Conservation (phyloP, 1,140 invertebrate species). For the Drosophila rufa region DNA sequence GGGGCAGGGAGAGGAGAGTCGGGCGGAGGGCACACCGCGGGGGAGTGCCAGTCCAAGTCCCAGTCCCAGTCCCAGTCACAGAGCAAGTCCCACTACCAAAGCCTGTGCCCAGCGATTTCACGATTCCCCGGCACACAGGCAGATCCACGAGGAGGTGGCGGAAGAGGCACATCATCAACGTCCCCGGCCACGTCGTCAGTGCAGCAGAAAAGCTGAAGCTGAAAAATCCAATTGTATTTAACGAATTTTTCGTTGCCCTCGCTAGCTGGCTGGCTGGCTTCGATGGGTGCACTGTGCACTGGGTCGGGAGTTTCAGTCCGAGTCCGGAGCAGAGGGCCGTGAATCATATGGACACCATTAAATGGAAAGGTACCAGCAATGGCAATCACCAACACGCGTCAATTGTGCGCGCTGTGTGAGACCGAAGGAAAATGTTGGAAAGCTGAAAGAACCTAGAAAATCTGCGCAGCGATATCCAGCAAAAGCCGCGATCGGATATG, state of each 20-base stretch:
- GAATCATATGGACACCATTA: conserved; percentile 84
- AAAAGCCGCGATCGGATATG: conserved; percentile 20
- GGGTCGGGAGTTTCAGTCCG: conserved; percentile 2
- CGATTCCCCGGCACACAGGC: conserved; percentile 55
- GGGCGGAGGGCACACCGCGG: conserved; percentile 63
- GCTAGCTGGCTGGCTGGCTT: conserved; percentile 1
- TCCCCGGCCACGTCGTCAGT: conserved; percentile 62
- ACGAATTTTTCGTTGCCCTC: conserved; percentile 67
- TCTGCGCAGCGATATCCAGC: conserved; percentile 28
- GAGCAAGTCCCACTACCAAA: conserved; percentile 18
- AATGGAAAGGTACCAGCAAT: conserved; percentile 75
- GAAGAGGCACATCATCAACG: conserved; percentile 79
- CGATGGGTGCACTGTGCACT: conserved; percentile 27
- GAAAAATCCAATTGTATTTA: conserved; percentile 82
- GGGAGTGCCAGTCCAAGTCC: conserved; percentile 60
- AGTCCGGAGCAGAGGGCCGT: conserved; percentile 58
- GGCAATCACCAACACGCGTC: conserved; percentile 81
- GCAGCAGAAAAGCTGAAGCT: conserved; percentile 52
- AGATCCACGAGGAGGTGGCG: conserved; percentile 42
- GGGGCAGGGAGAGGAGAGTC: conserved; percentile 15
- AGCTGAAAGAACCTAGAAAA: conserved; percentile 28
- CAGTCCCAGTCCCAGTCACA: conserved; percentile 32
- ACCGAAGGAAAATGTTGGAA: conserved; percentile 40
- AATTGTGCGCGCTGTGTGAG: conserved; percentile 78
- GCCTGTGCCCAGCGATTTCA: conserved; percentile 61